Evolutionary conservation across 2,888 invertebrate species (phyloP).

Genomic region (Cacoxenus indagator): DNA sequence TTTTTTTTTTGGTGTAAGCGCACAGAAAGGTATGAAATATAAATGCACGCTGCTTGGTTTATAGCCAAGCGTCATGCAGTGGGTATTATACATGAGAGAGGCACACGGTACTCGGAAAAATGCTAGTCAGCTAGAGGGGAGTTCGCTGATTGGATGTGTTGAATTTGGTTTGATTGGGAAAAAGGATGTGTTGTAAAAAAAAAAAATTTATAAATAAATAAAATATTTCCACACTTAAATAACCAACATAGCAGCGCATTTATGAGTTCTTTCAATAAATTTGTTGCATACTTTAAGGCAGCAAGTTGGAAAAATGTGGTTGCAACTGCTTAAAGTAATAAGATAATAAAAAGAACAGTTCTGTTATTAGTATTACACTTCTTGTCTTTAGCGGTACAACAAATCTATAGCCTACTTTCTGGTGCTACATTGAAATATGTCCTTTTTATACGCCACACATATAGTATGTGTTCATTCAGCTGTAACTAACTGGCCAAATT

Average conservation of each 20-base stretch:
- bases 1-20: background rate
- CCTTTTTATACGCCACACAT: background rate
- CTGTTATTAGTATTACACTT: too few species aligned
- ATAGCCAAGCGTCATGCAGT: background rate
- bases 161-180: too few species aligned
- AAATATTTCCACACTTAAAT: too few species aligned
- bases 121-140: too few species aligned
- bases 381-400: too few species aligned
- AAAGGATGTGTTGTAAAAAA: too few species aligned
- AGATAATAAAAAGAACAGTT: too few species aligned
- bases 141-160: too few species aligned
- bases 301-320: background rate
- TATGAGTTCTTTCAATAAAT: too few species aligned
- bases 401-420: background rate
- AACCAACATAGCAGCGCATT: too few species aligned
- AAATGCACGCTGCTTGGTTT: constrained; percentile 10
- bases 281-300: background rate
- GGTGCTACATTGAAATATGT: background rate
- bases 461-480: background rate
- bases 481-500: background rate
- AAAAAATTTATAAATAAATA: too few species aligned
- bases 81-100: background rate
- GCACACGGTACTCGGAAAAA: background rate
- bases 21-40: constrained; percentile 4
- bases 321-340: too few species aligned